Conservation (phyloP, 2,797 vertebrate genomes). For the Hemitrygon akajei region DNA sequence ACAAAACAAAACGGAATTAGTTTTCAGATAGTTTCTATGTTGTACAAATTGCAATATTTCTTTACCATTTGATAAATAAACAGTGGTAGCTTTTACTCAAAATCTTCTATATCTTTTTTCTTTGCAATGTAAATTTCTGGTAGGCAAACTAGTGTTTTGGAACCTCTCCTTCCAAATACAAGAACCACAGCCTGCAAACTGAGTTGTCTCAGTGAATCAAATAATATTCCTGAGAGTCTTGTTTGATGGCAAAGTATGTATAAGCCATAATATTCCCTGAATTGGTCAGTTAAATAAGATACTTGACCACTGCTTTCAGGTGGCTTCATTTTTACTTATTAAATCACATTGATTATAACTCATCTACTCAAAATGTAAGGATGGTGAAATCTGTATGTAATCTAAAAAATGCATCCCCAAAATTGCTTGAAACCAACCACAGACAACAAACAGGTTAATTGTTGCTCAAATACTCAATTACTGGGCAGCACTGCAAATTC, state of each 20-base stretch:
- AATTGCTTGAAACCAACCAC: not conserved
- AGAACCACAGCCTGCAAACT: not conserved
- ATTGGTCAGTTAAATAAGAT: not conserved
- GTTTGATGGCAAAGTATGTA: not conserved
- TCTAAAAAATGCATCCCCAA: not conserved
- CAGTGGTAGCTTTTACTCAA: not conserved
- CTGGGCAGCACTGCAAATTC: not conserved
- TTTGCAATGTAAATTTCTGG: conserved; percentile 3
- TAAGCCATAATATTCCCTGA: not conserved
- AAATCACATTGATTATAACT: not conserved
- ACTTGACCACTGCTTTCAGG: not conserved
- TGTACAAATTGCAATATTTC: not conserved
- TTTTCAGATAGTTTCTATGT: not conserved
- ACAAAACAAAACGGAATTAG: not conserved
- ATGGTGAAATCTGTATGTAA: not conserved
- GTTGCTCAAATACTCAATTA: not conserved
- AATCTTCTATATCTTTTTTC: conserved; percentile 10
- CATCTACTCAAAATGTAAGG: not conserved
- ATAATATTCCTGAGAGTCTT: not conserved
- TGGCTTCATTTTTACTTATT: not conserved
- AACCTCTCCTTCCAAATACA: not conserved
- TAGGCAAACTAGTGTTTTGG: not conserved
- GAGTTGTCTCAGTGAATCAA: not conserved
- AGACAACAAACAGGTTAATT: not conserved
- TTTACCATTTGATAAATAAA: not conserved